Evolutionary conservation across 2,888 invertebrate genomes (phyloP).

Genomic region (Encarsia formosa): DNA sequence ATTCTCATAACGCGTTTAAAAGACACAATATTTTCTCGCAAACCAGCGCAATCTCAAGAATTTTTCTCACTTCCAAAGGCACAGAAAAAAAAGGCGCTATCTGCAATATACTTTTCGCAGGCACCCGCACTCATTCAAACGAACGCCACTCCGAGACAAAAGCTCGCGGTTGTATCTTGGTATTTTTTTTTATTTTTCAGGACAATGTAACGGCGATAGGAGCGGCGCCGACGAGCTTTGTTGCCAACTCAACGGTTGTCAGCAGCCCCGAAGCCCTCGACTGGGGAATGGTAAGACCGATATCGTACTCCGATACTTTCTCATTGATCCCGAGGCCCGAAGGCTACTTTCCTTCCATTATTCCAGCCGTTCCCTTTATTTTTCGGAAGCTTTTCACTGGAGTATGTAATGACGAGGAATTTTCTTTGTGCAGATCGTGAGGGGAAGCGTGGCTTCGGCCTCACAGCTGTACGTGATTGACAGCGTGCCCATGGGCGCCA

Average conservation of each 20-base stretch:
- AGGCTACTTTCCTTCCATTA: too few relatives aligned
- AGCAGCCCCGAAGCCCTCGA: conserved; percentile 33
- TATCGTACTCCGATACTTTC: not conserved
- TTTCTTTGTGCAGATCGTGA: conserved; percentile 42
- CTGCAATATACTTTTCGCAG: too few relatives aligned
- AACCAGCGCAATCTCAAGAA: too few relatives aligned
- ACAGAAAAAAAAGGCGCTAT: too few relatives aligned
- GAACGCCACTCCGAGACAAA: too few relatives aligned
- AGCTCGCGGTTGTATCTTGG: not conserved
- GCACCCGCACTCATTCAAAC: too few relatives aligned
- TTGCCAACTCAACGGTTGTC: conserved; percentile 27
- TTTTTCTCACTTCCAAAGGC: too few relatives aligned
- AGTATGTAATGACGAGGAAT: not conserved
- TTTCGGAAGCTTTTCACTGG: not conserved
- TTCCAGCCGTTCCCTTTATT: not conserved
- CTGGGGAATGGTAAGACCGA: conserved; percentile 46
- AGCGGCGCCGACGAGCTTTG: conserved; percentile 11
- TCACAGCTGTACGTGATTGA: conserved; percentile 50
- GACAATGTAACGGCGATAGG: conserved; percentile 37
- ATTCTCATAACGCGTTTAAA: too few relatives aligned
- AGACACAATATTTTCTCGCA: too few relatives aligned
- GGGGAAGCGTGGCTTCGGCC: conserved; percentile 47
- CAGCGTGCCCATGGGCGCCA: conserved; percentile 42
- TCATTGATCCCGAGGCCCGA: too few relatives aligned
- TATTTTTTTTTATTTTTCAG: conserved; percentile 25